Base-by-base conservation (phyloP, 2,888 invertebrate species). In the Sarcophaga subvicina region DNA sequence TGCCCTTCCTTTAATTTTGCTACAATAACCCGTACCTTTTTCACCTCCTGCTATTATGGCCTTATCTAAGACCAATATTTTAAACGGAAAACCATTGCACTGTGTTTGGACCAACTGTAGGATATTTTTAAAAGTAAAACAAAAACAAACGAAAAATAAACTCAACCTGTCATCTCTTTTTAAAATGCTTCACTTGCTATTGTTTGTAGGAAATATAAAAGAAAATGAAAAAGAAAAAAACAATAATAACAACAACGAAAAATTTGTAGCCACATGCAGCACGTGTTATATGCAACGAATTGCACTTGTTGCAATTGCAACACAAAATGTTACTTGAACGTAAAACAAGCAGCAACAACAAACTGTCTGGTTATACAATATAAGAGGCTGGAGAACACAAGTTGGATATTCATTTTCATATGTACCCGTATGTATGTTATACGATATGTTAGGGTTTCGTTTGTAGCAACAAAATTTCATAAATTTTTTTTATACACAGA, bases 281-380 rank as follows among this genome's bases (percentile, higher is more conserved):
- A 80, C 64, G 64, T 72, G 80, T 66, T 64, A 59, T 22, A 4
- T 37, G 54, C 63, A 71, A 59, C 11, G 27, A 63, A 71, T 64
- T 78, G 72, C 84, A 85, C 84, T 85, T 85, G 80, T 85, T 80
- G 80, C 85, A 80, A 49, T 62, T 60, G 67, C 67, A 45, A 27
- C 27, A 64, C 62, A 62, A 8, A 14, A 62, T 54, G 12, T 54
- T 54, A 54, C 17, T 54, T 14, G 54, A 54, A 54, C 17, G 54
- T 54, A 54, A 54, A 54, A 54, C 37, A 37, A 37, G 37, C 37
- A 37, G 37, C 37, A 37, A 10, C 37, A 37, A 37, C 37, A 37
- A 37, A 10, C 37, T 37, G 10, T 37, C 37, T 8, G 8, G 8
- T 37, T 37, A 37, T 37, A 37, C 37, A 37, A 37, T 10, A 10